Conservation (phyloP, 2,888 invertebrate genomes). For the Hartigia nigra region DNA sequence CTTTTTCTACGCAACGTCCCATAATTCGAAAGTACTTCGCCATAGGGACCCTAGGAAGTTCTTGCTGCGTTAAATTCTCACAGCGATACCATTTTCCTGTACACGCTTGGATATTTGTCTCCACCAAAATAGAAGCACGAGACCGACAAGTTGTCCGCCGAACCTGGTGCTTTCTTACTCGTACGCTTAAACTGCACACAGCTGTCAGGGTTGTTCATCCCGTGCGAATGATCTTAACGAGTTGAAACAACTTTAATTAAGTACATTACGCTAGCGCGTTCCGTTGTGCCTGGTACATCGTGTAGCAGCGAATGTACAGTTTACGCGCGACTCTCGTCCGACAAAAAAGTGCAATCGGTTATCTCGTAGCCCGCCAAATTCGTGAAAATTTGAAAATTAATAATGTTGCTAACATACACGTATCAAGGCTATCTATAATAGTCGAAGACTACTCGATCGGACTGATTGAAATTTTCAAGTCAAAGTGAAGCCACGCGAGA, state of each 20-base stretch:
- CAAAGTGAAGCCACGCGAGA: background rate
- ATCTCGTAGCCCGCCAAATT: background rate
- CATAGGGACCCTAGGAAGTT: background rate
- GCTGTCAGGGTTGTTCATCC: constrained; percentile 56
- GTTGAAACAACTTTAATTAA: constrained; percentile 65
- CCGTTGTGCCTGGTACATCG: constrained; percentile 48
- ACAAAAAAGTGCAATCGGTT: constrained; percentile 7
- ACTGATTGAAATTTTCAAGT: background rate
- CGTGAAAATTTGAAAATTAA: background rate
- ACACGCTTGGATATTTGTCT: background rate
- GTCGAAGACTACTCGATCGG: background rate
- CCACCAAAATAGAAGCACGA: background rate
- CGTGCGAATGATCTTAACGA: constrained; percentile 63
- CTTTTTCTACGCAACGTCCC: background rate
- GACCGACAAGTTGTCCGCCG: background rate
- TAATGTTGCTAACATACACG: background rate
- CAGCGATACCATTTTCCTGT: background rate
- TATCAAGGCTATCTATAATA: background rate
- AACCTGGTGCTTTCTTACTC: constrained; percentile 11
- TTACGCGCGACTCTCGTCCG: constrained; percentile 15
- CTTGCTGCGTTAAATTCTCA: background rate
- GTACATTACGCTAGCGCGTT: constrained; percentile 53
- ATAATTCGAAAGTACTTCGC: background rate
- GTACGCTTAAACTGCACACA: constrained; percentile 6
- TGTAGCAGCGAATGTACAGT: constrained; percentile 13